Base-by-base conservation (phyloP, 2,797 vertebrate genomes). In the Sparidentex hasta region DNA sequence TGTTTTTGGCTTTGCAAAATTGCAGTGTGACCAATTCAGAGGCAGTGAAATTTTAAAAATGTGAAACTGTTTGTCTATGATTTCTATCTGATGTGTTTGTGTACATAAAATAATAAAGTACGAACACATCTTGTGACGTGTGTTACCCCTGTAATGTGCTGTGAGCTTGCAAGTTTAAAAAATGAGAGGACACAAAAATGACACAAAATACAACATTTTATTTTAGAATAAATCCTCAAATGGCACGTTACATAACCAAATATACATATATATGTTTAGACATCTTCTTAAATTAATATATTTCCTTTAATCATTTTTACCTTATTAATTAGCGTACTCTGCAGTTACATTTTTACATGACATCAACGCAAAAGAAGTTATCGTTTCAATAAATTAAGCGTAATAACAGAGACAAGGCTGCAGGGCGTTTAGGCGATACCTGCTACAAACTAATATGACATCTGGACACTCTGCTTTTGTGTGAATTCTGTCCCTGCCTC, bases 191-290 rank as follows among this genome's bases (percentile, higher is more conserved):
- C 66, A 61, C 81, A 66, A 55, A 74, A 86, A 65, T 95, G 97
- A 97, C 97, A 99, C 96, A 99, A 99, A 99, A 99, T 99, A 99
- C 97, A 96, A 94, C 94, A 93, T 95, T 96, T 96, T 96, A 95
- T 97, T 96, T 93, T 87, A 91, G 95, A 94, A 94, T 95, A 95
- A 94, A 95, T 93, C 95, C 89, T 95, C 89, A 93, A 92, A 92
- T 94, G 89, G 92, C 94, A 98, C 97, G 88, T 93, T 96, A 97
- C 96, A 97, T 97, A 97, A 97, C 96, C 96, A 98, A 99, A 99
- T 98, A 97, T 98, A 99, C 98, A 98, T 97, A 96, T 97, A 96
- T 96, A 95, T 92, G 94, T 94, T 92, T 91, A 85, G 88, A 88
- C 85, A 93, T 93, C 95, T 96, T 94, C 96, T 96, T 93, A 94